These are phyloP conservation scores for Neodiprion pinetum DNA, from an alignment of 1,140 invertebrate genomes.

Conservation along the genomic window DNA sequence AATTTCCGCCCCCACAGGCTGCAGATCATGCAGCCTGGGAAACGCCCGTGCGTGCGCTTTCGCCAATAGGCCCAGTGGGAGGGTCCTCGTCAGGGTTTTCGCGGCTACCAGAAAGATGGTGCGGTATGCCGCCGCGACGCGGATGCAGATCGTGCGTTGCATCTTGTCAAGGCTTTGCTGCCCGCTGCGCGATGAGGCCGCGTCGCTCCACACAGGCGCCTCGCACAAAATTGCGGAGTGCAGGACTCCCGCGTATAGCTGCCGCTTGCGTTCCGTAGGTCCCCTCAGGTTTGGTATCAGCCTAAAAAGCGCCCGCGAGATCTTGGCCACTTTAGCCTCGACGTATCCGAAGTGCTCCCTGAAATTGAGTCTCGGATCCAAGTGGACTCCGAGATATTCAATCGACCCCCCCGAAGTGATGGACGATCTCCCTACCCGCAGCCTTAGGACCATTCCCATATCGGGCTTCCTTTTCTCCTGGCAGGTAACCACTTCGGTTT, in stretches of 20 bases:
- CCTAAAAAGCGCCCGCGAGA: not conserved
- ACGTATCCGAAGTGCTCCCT: slow-evolving; percentile 4
- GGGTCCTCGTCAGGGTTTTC: slow-evolving; percentile 24
- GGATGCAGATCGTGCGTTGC: slow-evolving; percentile 24
- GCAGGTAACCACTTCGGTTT: too few species aligned
- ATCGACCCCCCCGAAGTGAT: not conserved
- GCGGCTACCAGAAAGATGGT: slow-evolving; percentile 29
- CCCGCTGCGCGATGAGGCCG: slow-evolving; percentile 11
- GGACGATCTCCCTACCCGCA: too few species aligned
- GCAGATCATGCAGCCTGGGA: too few species aligned
- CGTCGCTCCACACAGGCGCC: slow-evolving; percentile 22
- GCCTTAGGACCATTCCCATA: too few species aligned
- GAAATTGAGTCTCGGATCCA: slow-evolving; percentile 9
- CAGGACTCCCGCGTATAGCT: slow-evolving; percentile 24
- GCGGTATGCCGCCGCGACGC: slow-evolving; percentile 28
- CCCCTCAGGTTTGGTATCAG: slow-evolving; percentile 20
- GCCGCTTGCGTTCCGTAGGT: slow-evolving; percentile 17
- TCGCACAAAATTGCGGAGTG: slow-evolving; percentile 31
- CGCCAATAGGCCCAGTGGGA: slow-evolving; percentile 31
- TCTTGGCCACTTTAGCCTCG: not conserved
- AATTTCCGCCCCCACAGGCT: too few species aligned
- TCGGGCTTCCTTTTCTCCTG: not conserved
- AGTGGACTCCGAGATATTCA: slow-evolving; percentile 9
- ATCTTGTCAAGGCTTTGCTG: slow-evolving; percentile 15
- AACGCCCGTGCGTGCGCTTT: not conserved